phyloP scores from a whole-genome alignment of 2,888 invertebrate species.

The Phortica okadai region DNA sequence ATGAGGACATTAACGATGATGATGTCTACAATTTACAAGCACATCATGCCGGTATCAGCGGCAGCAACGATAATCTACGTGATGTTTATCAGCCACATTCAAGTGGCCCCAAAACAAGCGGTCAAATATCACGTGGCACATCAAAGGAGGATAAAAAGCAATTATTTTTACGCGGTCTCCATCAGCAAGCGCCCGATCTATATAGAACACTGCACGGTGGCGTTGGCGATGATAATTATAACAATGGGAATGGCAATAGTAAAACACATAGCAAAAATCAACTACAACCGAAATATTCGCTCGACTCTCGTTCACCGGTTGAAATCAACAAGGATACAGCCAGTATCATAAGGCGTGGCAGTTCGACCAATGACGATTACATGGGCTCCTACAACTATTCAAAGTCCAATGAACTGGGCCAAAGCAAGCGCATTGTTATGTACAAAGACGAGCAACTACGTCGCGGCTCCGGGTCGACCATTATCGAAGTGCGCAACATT shows the following conservation, averaged over 20 bases:
- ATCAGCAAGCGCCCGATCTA: slow-evolving; percentile 84
- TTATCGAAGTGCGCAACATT: slow-evolving; percentile 79
- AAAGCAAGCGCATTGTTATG: slow-evolving; percentile 77
- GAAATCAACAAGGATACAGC: slow-evolving; percentile 76
- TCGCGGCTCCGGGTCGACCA: slow-evolving; percentile 78
- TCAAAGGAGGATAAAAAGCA: slow-evolving; percentile 79
- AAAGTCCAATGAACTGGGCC: slow-evolving; percentile 68
- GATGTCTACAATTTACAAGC: not conserved
- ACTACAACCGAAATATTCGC: slow-evolving; percentile 66
- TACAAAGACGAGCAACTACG: slow-evolving; percentile 79
- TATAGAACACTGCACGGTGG: slow-evolving; percentile 83
- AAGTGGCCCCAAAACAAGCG: not conserved
- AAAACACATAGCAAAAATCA: slow-evolving; percentile 54
- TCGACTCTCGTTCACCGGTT: slow-evolving; percentile 74
- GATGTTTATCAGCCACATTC: not conserved
- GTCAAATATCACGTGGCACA: not conserved
- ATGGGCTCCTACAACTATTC: slow-evolving; percentile 66
- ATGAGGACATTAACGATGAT: slow-evolving; percentile 52
- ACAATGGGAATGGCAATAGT: slow-evolving; percentile 15
- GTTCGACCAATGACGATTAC: slow-evolving; percentile 40
- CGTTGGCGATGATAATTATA: slow-evolving; percentile 35
- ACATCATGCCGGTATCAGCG: not conserved
- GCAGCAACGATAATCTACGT: not conserved
- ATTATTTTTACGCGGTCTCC: slow-evolving; percentile 82
- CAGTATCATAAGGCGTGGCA: slow-evolving; percentile 79